These are phyloP conservation scores for Andrena trimmerana DNA, from an alignment of 2,888 invertebrate genomes.

Conservation along the genomic window DNA sequence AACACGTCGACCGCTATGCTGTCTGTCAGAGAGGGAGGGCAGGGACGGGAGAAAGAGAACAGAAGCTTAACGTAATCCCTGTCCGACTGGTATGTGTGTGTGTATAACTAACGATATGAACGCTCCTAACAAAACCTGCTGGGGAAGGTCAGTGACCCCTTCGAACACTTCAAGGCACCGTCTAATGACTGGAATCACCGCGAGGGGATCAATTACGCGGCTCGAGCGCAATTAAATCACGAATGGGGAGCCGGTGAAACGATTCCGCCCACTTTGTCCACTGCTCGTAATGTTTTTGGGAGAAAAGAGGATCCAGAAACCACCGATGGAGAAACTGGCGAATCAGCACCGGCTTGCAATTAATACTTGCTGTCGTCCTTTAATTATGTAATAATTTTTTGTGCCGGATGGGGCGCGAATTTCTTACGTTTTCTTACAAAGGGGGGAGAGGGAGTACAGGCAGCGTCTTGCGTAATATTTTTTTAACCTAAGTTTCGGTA, in stretches of 20 bases:
- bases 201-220: constrained; percentile 46
- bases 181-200: constrained; percentile 50
- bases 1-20: background rate
- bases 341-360: no score
- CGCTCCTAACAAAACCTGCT: constrained; percentile 55
- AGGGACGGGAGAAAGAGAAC: constrained; percentile 20
- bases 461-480: no score
- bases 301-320: background rate
- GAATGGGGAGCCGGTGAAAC: constrained; percentile 1
- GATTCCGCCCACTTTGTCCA: constrained; percentile 3
- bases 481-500: no score
- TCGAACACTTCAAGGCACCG: constrained; percentile 56
- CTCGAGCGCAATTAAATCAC: constrained; percentile 45
- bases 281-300: background rate
- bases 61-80: constrained; percentile 49
- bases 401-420: no score
- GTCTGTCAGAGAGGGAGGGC: background rate
- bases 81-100: constrained; percentile 26
- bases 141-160: constrained; percentile 64
- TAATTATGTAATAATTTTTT: no score
- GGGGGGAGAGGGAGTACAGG: no score
- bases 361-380: no score
- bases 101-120: constrained; percentile 52
- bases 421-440: no score
- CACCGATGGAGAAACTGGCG: no score